Base-by-base conservation (phyloP, 1,140 invertebrate genomes). In the Plutomurus gul region DNA sequence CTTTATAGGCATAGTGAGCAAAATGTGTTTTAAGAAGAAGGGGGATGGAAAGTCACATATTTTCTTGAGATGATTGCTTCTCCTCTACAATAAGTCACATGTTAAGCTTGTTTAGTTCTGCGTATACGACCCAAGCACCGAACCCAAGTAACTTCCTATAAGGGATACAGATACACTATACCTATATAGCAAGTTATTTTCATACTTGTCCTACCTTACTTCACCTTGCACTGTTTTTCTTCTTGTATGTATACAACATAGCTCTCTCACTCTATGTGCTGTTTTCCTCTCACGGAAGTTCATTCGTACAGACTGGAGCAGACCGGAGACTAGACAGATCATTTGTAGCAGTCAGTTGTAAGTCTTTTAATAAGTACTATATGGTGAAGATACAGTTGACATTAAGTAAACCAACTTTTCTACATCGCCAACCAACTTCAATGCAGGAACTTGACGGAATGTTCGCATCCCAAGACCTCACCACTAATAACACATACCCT, bases 81-180 rank as follows among this genome's bases (percentile, higher is more conserved):
- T 51, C 18, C 47, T n/a, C n/a, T n/a, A 51, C 18, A 51, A 18
- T 10, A 51, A 51, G 47, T 51, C 47, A 51, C 20, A 51, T 22
- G 47, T 51, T 51, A 51, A 51, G 47, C 47, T 51, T 51, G 47
- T 51, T 51, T 51, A 51, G 47, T n/a, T n/a, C n/a, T n/a, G n/a
- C n/a, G n/a, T n/a, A n/a, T n/a, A n/a, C n/a, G n/a, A n/a, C n/a
- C n/a, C n/a, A n/a, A n/a, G n/a, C n/a, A n/a, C 47, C 20, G 47
- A 51, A 51, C 47, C 20, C n/a, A n/a, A n/a, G n/a, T n/a, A n/a
- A n/a, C n/a, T n/a, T n/a, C n/a, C n/a, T n/a, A n/a, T n/a, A n/a
- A n/a, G n/a, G n/a, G n/a, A n/a, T n/a, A n/a, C n/a, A n/a, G n/a
- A n/a, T n/a, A n/a, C n/a, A n/a, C n/a, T n/a, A n/a, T n/a, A n/a